Conservation (phyloP, 2,113 vertebrate species). For the Ailurus styani region DNA sequence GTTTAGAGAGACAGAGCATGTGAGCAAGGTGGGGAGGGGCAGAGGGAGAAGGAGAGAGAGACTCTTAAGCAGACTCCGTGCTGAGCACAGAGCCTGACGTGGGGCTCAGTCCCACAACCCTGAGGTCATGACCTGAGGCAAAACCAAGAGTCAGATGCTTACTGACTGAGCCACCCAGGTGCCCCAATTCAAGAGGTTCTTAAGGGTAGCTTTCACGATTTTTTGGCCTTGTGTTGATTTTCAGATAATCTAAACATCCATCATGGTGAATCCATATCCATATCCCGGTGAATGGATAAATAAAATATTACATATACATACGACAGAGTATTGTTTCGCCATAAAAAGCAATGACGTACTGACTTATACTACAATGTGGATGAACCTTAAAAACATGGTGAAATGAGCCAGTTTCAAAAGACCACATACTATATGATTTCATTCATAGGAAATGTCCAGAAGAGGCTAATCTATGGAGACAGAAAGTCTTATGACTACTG, state of each 20-base stretch:
- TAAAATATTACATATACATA: not conserved
- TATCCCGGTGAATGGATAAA: not conserved
- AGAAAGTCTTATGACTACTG: not conserved
- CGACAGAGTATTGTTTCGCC: not conserved
- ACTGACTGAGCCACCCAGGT: not conserved
- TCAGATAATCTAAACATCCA: not conserved
- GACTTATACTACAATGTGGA: not conserved
- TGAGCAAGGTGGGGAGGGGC: not conserved
- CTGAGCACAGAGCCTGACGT: not conserved
- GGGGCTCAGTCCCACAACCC: not conserved
- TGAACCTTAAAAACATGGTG: not conserved
- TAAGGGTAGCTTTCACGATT: not conserved
- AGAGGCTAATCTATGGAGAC: not conserved
- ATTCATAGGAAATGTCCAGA: not conserved
- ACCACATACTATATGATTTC: too few relatives aligned
- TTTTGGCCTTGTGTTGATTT: not conserved
- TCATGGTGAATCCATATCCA: too few relatives aligned
- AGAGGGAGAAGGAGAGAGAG: not conserved
- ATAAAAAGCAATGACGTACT: not conserved
- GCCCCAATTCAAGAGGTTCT: not conserved
- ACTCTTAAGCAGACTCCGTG: not conserved
- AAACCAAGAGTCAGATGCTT: not conserved
- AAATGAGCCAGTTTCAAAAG: not conserved
- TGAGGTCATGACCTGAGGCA: not conserved
- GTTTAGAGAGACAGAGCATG: not conserved